These are phyloP conservation scores for Apolygus lucorum DNA, from an alignment of 1,140 invertebrate species.

Conservation along the genomic window DNA sequence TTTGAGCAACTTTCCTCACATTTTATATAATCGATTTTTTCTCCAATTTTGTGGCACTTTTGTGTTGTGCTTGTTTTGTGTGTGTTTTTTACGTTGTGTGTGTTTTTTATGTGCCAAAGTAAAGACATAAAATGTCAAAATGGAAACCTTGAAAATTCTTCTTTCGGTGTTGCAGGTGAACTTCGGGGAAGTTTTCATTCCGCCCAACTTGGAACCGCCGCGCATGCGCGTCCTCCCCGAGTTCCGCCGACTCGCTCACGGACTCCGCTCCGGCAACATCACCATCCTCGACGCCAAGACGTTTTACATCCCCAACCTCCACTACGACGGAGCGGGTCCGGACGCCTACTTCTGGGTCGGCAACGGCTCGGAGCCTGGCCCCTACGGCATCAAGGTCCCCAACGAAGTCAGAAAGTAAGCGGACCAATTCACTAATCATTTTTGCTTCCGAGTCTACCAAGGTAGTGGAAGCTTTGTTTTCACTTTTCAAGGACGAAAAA, in stretches of 20 bases:
- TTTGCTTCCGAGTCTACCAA: too few species aligned
- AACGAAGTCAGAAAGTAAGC: constrained; percentile 73
- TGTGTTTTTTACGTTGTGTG: too few species aligned
- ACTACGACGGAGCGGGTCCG: constrained; percentile 81
- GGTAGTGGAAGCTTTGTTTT: too few species aligned
- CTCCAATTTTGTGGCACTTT: too few species aligned
- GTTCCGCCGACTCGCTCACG: constrained; percentile 75
- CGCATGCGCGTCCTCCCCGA: constrained; percentile 67
- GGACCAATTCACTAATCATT: too few species aligned
- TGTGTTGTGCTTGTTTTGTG: too few species aligned
- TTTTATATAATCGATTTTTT: too few species aligned
- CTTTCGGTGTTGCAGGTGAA: constrained; percentile 68
- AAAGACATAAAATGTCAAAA: too few species aligned
- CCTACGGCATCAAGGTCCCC: constrained; percentile 77
- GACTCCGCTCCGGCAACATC: constrained; percentile 79
- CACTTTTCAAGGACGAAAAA: too few species aligned
- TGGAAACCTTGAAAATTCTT: too few species aligned
- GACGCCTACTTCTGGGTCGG: constrained; percentile 92
- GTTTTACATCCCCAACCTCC: constrained; percentile 84
- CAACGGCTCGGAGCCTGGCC: constrained; percentile 66
- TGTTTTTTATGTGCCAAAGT: too few species aligned
- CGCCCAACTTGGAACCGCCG: constrained; percentile 60
- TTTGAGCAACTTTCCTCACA: too few species aligned
- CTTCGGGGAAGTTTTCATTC: constrained; percentile 75
- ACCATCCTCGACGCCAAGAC: constrained; percentile 85